These are phyloP conservation scores for Thunnus maccoyii DNA, from an alignment of 2,113 vertebrate genomes.

Conservation along the genomic window DNA sequence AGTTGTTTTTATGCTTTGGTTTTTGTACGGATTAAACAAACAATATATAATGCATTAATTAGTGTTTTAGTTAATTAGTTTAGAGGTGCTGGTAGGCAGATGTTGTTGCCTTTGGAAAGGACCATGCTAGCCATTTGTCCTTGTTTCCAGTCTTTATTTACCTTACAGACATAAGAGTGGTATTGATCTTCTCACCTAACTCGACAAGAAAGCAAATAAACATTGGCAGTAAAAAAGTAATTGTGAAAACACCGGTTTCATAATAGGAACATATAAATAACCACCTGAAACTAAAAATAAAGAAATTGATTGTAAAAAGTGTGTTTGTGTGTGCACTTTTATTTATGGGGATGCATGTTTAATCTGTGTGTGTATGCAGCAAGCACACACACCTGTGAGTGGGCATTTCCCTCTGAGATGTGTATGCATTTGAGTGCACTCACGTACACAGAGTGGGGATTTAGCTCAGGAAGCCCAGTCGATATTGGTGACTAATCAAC, in stretches of 20 bases:
- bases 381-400: slow-evolving; percentile 42
- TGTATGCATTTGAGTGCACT: slow-evolving; percentile 29
- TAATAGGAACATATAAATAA: neutral
- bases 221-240: neutral
- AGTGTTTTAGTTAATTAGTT: too few relatives aligned
- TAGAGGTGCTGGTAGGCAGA: too few relatives aligned
- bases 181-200: neutral
- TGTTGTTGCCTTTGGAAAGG: too few relatives aligned
- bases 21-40: too few relatives aligned
- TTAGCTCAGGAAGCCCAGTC: slow-evolving; percentile 56
- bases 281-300: neutral
- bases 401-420: slow-evolving; percentile 49
- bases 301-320: neutral
- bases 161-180: too few relatives aligned
- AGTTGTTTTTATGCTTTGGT: too few relatives aligned
- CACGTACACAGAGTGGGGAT: slow-evolving; percentile 45
- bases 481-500: slow-evolving; percentile 75
- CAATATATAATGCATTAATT: too few relatives aligned
- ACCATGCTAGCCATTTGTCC: too few relatives aligned
- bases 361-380: slow-evolving; percentile 14
- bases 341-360: neutral
- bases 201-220: too few relatives aligned
- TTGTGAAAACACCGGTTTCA: neutral
- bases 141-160: too few relatives aligned
- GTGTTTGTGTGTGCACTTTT: neutral